A percentile compares a stretch with the other conserved stretches of the same genome.
These are phyloP conservation scores for Catostomus latipinnis DNA, from an alignment of 2,797 vertebrate species.

Conservation along the genomic window DNA sequence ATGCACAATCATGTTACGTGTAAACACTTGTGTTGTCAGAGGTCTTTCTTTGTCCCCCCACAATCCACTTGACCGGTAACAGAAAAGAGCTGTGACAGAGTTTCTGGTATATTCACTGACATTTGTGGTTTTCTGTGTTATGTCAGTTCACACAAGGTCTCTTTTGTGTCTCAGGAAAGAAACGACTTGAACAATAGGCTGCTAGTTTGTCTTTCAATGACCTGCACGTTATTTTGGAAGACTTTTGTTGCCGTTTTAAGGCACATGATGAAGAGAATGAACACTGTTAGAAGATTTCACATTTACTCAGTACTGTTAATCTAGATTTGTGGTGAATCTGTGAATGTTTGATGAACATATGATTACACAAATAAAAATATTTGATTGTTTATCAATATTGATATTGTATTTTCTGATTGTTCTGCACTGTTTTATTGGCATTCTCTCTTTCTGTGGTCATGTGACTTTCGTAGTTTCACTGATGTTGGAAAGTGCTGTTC, in stretches of 20 bases:
- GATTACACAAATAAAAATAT: neutral
- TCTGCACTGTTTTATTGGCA: slow-evolving; percentile 53
- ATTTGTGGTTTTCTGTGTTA: slow-evolving; percentile 29
- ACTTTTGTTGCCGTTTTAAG: slow-evolving; percentile 54
- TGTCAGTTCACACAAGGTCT: slow-evolving; percentile 43
- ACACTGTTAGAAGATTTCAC: slow-evolving; percentile 37
- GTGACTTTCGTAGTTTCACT: neutral
- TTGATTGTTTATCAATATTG: slow-evolving; percentile 62
- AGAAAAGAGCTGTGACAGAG: slow-evolving; percentile 1
- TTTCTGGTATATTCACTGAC: slow-evolving; percentile 36
- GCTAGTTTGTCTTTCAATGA: slow-evolving; percentile 42
- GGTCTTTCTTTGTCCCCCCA: slow-evolving; percentile 21
- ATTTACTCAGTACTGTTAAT: slow-evolving; percentile 47
- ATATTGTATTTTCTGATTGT: slow-evolving; percentile 55
- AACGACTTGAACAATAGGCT: slow-evolving; percentile 50
- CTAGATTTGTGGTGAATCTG: slow-evolving; percentile 55
- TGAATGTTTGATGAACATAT: slow-evolving; percentile 66
- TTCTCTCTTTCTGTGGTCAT: slow-evolving; percentile 17
- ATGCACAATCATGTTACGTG: neutral
- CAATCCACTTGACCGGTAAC: slow-evolving; percentile 14
- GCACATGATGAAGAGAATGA: slow-evolving; percentile 51
- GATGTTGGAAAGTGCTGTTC: slow-evolving; percentile 19
- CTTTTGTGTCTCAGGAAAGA: slow-evolving; percentile 59
- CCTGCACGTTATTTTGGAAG: slow-evolving; percentile 37
- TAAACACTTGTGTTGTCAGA: neutral